Conservation (phyloP, 30 jellyfish, hydroid and myxozoan genomes). For the Phacellophora camtschatica region DNA sequence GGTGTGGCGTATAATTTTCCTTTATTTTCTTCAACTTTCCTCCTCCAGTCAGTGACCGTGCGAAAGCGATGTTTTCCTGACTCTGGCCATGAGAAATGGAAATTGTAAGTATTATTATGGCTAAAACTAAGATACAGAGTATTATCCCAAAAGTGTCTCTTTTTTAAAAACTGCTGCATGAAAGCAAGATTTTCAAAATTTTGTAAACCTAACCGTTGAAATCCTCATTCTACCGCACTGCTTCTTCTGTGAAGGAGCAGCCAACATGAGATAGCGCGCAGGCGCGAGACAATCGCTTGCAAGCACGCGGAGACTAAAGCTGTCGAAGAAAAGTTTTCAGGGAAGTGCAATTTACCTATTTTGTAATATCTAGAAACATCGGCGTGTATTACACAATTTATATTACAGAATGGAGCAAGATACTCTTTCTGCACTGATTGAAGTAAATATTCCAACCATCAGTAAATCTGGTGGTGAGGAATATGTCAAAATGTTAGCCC, state of each 20-base stretch:
- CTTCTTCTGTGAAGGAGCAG: conserved; percentile 25
- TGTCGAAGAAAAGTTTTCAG: neutral
- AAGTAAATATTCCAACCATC: conserved; percentile 5
- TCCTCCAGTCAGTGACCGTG: no score
- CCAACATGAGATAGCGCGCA: no score
- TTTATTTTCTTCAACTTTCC: no score
- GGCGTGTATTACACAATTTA: neutral
- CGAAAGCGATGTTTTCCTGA: no score
- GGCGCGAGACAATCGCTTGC: conserved; percentile 49
- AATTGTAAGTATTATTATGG: no score
- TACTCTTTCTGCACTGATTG: conserved; percentile 15
- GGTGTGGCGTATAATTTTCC: no score
- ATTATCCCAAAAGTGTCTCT: no score
- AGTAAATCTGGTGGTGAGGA: conserved; percentile 4
- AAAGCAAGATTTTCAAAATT: no score
- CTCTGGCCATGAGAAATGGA: no score
- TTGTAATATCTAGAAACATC: neutral
- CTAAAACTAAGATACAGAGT: no score
- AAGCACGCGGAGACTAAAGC: neutral
- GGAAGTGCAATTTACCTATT: neutral
- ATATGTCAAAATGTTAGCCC: neutral
- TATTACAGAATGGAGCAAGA: conserved; percentile 11
- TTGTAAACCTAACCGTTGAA: neutral
- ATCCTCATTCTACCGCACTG: conserved; percentile 15
- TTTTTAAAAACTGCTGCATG: no score